Conservation (phyloP, 2,888 invertebrate genomes). For the Hesperia comma region DNA sequence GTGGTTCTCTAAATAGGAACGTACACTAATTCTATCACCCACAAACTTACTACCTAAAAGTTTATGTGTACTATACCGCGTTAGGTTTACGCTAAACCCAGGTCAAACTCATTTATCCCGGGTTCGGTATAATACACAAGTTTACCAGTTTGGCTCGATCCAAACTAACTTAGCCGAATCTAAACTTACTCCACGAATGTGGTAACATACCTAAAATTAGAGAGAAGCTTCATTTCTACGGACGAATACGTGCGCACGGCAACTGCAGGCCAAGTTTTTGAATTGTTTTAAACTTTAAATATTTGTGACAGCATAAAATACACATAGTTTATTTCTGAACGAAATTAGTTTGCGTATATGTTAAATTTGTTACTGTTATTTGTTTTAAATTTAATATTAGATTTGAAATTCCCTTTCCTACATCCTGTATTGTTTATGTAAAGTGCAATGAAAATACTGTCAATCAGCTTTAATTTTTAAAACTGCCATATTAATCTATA, state of each 20-base stretch:
- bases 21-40: slow-evolving; percentile 2
- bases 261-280: too few relatives aligned
- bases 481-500: too few relatives aligned
- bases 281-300: too few relatives aligned
- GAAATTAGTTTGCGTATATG: too few relatives aligned
- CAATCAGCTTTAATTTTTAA: too few relatives aligned
- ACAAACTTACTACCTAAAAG: slow-evolving; percentile 10
- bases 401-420: too few relatives aligned
- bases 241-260: not conserved
- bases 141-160: slow-evolving; percentile 31
- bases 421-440: too few relatives aligned
- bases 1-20: slow-evolving; percentile 5
- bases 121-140: slow-evolving; percentile 32
- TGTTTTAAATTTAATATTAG: too few relatives aligned
- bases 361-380: too few relatives aligned
- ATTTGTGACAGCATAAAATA: too few relatives aligned
- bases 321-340: too few relatives aligned
- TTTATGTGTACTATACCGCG: slow-evolving; percentile 6
- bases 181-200: slow-evolving; percentile 32
- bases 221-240: slow-evolving; percentile 14
- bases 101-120: slow-evolving; percentile 34
- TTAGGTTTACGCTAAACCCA: slow-evolving; percentile 24
- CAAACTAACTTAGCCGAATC: slow-evolving; percentile 32
- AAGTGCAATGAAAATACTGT: too few relatives aligned
- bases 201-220: slow-evolving; percentile 30